A percentile compares a stretch with the other conserved stretches of the same genome.
Conservation (phyloP, 2,113 vertebrate genomes). For the Nymphicus hollandicus region DNA sequence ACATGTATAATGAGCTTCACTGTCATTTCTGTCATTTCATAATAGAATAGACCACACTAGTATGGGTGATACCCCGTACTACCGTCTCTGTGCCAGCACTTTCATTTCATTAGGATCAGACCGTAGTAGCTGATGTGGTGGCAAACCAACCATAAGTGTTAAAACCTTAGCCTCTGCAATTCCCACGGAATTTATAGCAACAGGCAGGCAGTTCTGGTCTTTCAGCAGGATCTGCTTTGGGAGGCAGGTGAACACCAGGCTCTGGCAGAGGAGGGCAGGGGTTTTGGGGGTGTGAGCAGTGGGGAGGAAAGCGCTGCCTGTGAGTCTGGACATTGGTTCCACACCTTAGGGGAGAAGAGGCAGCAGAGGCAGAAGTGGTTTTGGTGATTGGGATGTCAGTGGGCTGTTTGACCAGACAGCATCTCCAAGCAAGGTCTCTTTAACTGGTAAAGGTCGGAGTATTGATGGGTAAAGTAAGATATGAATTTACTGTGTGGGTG, state of each 20-base stretch:
- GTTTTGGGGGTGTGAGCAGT: background rate
- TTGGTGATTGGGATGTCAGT: background rate
- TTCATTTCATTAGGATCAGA: background rate
- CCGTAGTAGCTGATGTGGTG: background rate
- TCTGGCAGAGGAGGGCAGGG: background rate
- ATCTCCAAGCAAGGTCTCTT: background rate
- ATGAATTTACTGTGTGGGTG: background rate
- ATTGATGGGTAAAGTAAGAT: background rate
- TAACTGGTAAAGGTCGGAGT: background rate
- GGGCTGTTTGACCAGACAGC: background rate
- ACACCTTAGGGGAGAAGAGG: background rate
- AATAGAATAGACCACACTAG: background rate
- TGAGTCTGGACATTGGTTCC: background rate
- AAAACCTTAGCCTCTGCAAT: background rate
- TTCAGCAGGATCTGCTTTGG: background rate
- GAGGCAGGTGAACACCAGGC: rapidly evolving
- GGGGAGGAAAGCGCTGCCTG: background rate
- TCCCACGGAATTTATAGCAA: background rate
- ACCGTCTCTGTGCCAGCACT: background rate
- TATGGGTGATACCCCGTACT: background rate
- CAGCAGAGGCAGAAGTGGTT: background rate
- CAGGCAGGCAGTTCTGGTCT: background rate
- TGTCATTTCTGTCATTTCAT: background rate
- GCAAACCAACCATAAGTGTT: background rate
- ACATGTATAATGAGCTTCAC: background rate